Base-by-base conservation (phyloP, 2,888 invertebrate genomes). In the Cosmopolites sordidus region DNA sequence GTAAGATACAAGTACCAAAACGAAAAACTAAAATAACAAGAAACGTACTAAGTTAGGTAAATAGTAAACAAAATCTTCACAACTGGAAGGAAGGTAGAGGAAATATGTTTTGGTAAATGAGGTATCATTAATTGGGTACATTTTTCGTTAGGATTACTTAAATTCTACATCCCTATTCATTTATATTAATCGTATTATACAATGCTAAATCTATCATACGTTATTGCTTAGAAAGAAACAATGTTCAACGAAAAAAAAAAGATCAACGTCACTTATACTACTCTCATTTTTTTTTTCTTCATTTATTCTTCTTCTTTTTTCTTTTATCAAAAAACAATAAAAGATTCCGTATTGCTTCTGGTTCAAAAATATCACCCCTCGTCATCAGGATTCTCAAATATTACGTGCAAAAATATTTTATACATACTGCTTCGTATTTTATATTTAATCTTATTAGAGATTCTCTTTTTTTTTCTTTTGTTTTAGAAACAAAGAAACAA, bases 291-390 rank as follows among this genome's bases (percentile, higher is more conserved):
- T n/a, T n/a, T 33, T 33, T 33, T 12, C 33, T 12, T 33, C 33
- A 33, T 33, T 33, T 33, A 12, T 33, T 12, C 33, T 9, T 33
- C 11, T 33, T 33, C 33, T 6, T 33, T 12, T 33, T 33, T 12
- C 11, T 12, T 33, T 12, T 33, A 33, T 33, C 33, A 33, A 62
- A 63, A 60, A 64, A 62, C 60, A 65, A 66, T 58, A 65, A 67
- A 64, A 64, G 63, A 60, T 64, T 60, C 64, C 56, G 67, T 74
- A 73, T 74, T 74, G 74, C 74, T 74, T 74, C 69, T 66, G 68
- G 70, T 73, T 73, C 69, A 72, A 74, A 73, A 73, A 74, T 74
- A 74, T 74, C 74, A 74, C 74, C 70, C 60, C 12, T 33, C 33
- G 22, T 22, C 22, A 22, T 22, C 22, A 22, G 22, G 22, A 22